A percentile compares a stretch with the other conserved stretches of the same genome.
These are phyloP conservation scores for Anadara kagoshimensis DNA, from an alignment of 1,140 invertebrate genomes.

Conservation along the genomic window DNA sequence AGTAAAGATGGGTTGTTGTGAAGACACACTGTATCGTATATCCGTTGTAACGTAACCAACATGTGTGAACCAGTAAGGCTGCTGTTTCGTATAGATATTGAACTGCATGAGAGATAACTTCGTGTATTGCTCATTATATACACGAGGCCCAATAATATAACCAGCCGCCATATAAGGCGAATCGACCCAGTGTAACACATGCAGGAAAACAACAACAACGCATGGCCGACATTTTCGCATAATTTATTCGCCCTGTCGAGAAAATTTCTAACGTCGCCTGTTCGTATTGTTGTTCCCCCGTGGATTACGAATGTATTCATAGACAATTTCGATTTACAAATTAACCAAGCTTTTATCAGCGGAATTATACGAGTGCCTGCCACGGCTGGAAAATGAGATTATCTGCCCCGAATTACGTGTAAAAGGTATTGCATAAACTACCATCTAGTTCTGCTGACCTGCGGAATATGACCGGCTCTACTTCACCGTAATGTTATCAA, in stretches of 20 bases:
- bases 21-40: too few relatives aligned
- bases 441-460: constrained; percentile 3
- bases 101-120: too few relatives aligned
- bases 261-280: constrained; percentile 29
- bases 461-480: not conserved
- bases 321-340: constrained; percentile 34
- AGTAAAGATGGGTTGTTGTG: too few relatives aligned
- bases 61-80: too few relatives aligned
- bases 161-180: constrained; percentile 40
- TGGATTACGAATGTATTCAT: constrained; percentile 38
- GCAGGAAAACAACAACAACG: constrained; percentile 13
- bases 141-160: constrained; percentile 35
- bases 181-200: constrained; percentile 23
- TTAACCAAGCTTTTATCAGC: constrained; percentile 28
- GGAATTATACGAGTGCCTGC: constrained; percentile 12
- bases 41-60: too few relatives aligned
- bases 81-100: too few relatives aligned
- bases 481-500: not conserved
- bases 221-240: constrained; percentile 50
- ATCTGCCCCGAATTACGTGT: constrained; percentile 21
- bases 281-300: constrained; percentile 16
- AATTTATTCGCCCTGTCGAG: constrained; percentile 50
- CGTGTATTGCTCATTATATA: too few relatives aligned
- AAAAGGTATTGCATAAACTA: constrained; percentile 30
- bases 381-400: constrained; percentile 10